Evolutionary conservation across 2,113 vertebrate species (phyloP), one percentile per base, ranked within the genome.

Genomic region (Peromyscus polionotus): DNA sequence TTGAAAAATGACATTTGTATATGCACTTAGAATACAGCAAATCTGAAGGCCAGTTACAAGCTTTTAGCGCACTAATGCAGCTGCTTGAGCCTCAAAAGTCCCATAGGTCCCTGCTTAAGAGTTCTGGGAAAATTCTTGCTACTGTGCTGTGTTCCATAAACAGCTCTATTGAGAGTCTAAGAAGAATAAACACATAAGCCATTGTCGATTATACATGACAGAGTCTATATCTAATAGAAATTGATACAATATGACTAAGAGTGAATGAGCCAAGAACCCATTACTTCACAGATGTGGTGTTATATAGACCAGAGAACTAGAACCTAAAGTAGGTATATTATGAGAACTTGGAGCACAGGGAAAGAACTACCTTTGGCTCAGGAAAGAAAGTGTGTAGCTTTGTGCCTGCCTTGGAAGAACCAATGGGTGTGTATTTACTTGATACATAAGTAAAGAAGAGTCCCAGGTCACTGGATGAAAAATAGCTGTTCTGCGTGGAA

Each of bases 381-480:
- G 51, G 7, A 51, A 51, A 51, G 51, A 51, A 51, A 51, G 31
- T 70, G n/a, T 13, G 45, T 48, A 39, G 51, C 9, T 8, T n/a
- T 24, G 2, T 36, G 75, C 42, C 54, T 59, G 16, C n/a, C 17
- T 2, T 75, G 2, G 9, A 14, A 45, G 10, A 73, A 80, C 54
- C 63, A 42, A 42, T 4, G 0, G 12, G 54, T 20, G 24, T 8
- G 2, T 9, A 51, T 26, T 59, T 84, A 75, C n/a, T 39, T 5
- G 48, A 10, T 42, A 33, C 75, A 1, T 17, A 14, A 33, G 7
- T 45, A 63, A 73, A 33, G 28, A 51, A 14, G 36, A 70, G 13
- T 88, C 33, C 33, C 11, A 26, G 65, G 92, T 95, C 84, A 48
- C 89, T 93, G 65, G 88, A 36, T 31, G 42, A 80, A 72, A 97